phyloP scores from a whole-genome alignment of 2,797 vertebrate species.

The Champsocephalus gunnari region DNA sequence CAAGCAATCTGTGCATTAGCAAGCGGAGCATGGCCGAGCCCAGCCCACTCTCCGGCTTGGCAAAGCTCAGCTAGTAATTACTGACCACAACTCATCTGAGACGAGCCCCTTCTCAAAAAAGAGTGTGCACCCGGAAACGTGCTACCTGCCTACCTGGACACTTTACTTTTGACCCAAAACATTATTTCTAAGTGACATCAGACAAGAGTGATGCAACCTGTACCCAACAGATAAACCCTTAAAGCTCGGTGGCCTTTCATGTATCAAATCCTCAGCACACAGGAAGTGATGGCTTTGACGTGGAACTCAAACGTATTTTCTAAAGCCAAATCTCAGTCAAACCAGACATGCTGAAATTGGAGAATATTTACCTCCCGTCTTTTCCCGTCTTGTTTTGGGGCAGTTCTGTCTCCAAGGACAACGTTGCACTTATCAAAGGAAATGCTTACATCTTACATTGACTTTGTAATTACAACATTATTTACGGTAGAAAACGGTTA shows the following conservation, averaged over 20 bases:
- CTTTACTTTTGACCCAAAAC: constrained; percentile 22
- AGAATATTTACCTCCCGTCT: neutral
- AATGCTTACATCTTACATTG: neutral
- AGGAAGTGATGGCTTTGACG: constrained; percentile 11
- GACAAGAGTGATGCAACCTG: constrained; percentile 35
- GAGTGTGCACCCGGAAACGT: constrained; percentile 28
- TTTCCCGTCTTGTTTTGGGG: neutral
- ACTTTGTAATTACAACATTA: no score
- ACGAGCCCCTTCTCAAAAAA: constrained; percentile 46
- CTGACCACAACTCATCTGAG: constrained; percentile 56
- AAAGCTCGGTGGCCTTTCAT: constrained; percentile 4
- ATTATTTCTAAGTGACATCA: constrained; percentile 15
- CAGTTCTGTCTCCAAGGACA: neutral
- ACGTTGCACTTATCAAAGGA: neutral
- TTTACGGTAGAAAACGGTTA: no score
- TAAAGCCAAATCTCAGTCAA: neutral
- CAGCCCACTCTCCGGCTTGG: constrained; percentile 58
- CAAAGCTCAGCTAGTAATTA: constrained; percentile 74
- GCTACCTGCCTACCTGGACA: neutral
- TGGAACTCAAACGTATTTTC: neutral
- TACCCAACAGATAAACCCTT: constrained; percentile 28
- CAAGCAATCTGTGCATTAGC: constrained; percentile 77
- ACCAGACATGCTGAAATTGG: neutral
- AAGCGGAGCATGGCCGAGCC: constrained; percentile 56
- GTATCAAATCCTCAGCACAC: constrained; percentile 6